Base-by-base conservation (phyloP, 1,140 invertebrate species). In the Druon quercuslanigerum region DNA sequence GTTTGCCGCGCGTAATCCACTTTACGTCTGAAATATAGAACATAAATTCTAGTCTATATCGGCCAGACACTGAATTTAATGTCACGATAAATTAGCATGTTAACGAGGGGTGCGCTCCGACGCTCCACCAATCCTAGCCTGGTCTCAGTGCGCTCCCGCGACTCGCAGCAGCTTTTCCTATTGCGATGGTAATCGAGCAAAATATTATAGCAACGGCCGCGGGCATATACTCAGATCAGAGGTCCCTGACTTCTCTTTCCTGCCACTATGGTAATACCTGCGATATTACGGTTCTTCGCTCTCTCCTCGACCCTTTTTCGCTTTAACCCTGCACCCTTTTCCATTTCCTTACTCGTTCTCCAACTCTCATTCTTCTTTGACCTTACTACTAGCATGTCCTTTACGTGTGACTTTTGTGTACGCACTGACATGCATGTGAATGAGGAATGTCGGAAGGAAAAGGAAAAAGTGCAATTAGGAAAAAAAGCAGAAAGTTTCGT, bases 131-230 rank as follows among this genome's bases (percentile, higher is more conserved):
- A 33, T 66, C 76, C 20, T 70, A 54, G 51, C 66, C 74, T 75
- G 56, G 20, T 79, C 72, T 40, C 56, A 57, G 56, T 25, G 57
- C 14, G 57, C 25, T 66, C 40, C 60, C 60, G 60, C 25, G 14
- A 66, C 25, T 20, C 11, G 20, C 71, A 73, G 19, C 77, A 72
- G 85, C 85, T 86, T 90, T 88, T 85, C 84, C 85, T 80, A 82
- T 81, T 82, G 83, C 83, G 83, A 88, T 88, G 84, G 84, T 88
- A 90, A 91, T 90, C 88, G 86, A 88, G 85, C 85, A 89, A 90
- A 90, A 89, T 89, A 89, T 91, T 89, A 86, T 87, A 85, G 88
- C 86, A 88, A 86, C 83, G 83, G 87, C 86, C 86, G 84, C 83
- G 73, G 84, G 86, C 85, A 84, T 80, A 84, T 74, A 75, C 82